A percentile compares a stretch with the other conserved stretches of the same genome.
Evolutionary conservation across 2,888 invertebrate genomes (phyloP).

Genomic region (Ptychoptera contaminata): DNA sequence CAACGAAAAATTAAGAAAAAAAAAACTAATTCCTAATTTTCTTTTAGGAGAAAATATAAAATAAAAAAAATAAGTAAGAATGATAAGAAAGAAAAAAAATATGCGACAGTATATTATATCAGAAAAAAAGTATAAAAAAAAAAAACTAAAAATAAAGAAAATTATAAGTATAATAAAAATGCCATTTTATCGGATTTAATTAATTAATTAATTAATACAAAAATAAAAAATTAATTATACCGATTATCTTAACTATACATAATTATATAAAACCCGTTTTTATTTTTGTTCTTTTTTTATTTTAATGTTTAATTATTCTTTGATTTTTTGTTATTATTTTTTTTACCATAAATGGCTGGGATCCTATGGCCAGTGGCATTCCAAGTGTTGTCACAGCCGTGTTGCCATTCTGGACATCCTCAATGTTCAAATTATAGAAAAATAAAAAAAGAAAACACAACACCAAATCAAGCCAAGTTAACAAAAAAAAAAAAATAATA

Average conservation of each 20-base stretch:
- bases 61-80: background rate
- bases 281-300: no score
- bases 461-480: constrained; percentile 10
- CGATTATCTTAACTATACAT: no score
- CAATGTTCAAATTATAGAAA: constrained; percentile 8
- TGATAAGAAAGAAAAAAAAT: background rate
- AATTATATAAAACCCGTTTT: no score
- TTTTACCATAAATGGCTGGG: constrained; percentile 12
- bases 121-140: constrained; percentile 6
- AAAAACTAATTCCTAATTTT: constrained; percentile 20
- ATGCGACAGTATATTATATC: no score
- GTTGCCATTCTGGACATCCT: constrained; percentile 12
- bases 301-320: no score
- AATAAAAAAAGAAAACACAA: constrained; percentile 17
- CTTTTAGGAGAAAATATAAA: no score
- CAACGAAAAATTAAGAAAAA: constrained; percentile 24
- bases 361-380: constrained; percentile 17
- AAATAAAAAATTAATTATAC: no score
- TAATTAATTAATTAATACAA: no score
- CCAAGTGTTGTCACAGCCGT: constrained; percentile 16
- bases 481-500: background rate
- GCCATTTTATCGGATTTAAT: no score
- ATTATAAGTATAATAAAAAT: constrained; percentile 4
- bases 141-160: constrained; percentile 4
- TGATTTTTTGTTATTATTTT: no score